Evolutionary conservation across 2,888 invertebrate species (phyloP).

Genomic region (Dryocosmus kuriphilus): DNA sequence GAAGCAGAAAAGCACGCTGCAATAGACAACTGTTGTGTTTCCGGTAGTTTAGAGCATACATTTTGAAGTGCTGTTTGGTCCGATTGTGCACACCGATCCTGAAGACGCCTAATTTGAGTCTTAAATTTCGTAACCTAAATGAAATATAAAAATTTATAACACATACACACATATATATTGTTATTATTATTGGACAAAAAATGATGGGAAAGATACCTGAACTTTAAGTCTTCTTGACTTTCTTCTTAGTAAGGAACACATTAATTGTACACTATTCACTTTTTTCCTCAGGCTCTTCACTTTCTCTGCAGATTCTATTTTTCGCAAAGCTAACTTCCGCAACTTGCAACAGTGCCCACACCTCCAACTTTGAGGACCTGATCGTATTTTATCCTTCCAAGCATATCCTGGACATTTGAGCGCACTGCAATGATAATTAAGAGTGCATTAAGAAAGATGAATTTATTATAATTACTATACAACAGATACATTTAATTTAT

Average conservation of each 20-base stretch:
- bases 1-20: constrained; percentile 44
- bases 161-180: too few relatives aligned
- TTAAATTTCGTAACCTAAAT: too few relatives aligned
- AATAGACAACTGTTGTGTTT: constrained; percentile 35
- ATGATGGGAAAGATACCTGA: too few relatives aligned
- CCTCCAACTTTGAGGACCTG: not conserved
- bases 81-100: too few relatives aligned
- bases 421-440: not conserved
- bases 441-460: not conserved
- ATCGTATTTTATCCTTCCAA: not conserved
- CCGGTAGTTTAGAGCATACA: too few relatives aligned
- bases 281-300: not conserved
- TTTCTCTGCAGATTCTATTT: not conserved
- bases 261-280: too few relatives aligned
- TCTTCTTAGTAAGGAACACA: too few relatives aligned
- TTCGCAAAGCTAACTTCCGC: not conserved
- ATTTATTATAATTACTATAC: not conserved
- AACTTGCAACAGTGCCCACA: not conserved
- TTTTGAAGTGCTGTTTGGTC: too few relatives aligned
- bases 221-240: too few relatives aligned
- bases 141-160: too few relatives aligned
- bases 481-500: not conserved
- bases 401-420: not conserved
- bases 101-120: too few relatives aligned
- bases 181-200: too few relatives aligned